Evolutionary conservation across 2,797 vertebrate genomes (phyloP), one percentile per base, ranked within the genome.

Genomic region (Hyperoplus immaculatus): DNA sequence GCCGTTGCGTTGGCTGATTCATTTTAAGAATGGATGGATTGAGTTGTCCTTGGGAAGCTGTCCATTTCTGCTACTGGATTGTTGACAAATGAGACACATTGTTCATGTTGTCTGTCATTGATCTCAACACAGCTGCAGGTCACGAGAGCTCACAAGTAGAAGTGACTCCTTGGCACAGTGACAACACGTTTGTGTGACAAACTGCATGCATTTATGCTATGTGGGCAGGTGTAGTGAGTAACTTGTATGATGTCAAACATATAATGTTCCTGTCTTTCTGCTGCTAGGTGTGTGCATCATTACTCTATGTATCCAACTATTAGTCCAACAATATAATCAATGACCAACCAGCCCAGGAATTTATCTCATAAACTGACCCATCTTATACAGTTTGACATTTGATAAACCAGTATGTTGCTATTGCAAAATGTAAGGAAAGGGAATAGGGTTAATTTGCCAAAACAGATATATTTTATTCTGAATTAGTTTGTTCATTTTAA

Each of bases 91-190:
- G 18, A 49, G 43, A 41, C 10, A 1, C 45, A 15, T 21, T 64
- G 21, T 64, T 47, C 42, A 62, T 41, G 42, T 55, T 42, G 54
- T 58, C 3, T 5, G 4, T 13, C 42, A 66, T 57, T 58, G 72
- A 66, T 63, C 45, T 50, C 38, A 1, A 38, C 45, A 0, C 54
- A 51, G 62, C 62, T 66, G 46, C 62, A 58, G 62, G 54, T 74
- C 47, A 49, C n/a, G 45, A 65, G 18, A n/a, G 53, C 18, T 43
- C 6, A 50, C 8, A 21, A 59, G 47, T 4, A 59, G 47, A 46
- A 4, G 55, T 42, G 54, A 43, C 46, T 57, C 43, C 53, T 47
- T 55, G 0, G 45, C 45, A 41, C 45, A 41, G 53, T 4, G 66
- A 46, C 53, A 14, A 53, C 12, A 15, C 7, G 38, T 36, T 18